phyloP scores from a whole-genome alignment of 2,888 invertebrate species.

The Eustalomyia histrio region DNA sequence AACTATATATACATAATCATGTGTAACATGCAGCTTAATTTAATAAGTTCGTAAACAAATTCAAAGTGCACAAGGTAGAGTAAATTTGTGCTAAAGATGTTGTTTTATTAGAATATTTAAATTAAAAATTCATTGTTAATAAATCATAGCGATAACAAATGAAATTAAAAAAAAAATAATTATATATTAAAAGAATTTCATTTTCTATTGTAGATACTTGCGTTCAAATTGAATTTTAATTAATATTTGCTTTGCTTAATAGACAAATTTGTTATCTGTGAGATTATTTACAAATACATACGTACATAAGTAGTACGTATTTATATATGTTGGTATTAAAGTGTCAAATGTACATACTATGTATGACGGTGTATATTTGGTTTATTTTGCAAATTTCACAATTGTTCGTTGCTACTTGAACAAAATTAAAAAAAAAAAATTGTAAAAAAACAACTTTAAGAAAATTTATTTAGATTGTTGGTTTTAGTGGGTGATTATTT shows the following conservation, averaged over 20 bases:
- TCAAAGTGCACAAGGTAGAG: too few species aligned
- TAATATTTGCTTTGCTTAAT: constrained; percentile 20
- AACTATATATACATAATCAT: too few species aligned
- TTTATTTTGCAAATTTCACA: constrained; percentile 66
- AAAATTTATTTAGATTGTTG: not conserved
- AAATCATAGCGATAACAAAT: not conserved
- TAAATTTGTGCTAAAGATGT: too few species aligned
- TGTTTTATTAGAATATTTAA: not conserved
- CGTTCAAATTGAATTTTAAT: constrained; percentile 20
- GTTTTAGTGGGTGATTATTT: too few species aligned
- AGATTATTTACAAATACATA: not conserved
- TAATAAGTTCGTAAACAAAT: too few species aligned
- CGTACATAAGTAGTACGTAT: too few species aligned
- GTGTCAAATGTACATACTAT: not conserved
- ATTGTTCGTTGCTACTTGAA: constrained; percentile 53
- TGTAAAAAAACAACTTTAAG: constrained; percentile 2
- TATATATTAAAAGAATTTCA: too few species aligned
- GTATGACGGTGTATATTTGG: constrained; percentile 36
- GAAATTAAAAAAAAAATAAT: not conserved
- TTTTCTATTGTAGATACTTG: not conserved
- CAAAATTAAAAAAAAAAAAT: constrained; percentile 16
- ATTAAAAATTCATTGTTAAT: constrained; percentile 10
- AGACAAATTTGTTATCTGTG: constrained; percentile 26
- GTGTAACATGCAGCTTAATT: too few species aligned
- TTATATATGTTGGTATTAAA: too few species aligned